Percentiles rank a stretch among this genome's conserved stretches.
These are phyloP conservation scores for Rhea americana DNA, from an alignment of 2,113 vertebrate genomes.

Conservation along the genomic window DNA sequence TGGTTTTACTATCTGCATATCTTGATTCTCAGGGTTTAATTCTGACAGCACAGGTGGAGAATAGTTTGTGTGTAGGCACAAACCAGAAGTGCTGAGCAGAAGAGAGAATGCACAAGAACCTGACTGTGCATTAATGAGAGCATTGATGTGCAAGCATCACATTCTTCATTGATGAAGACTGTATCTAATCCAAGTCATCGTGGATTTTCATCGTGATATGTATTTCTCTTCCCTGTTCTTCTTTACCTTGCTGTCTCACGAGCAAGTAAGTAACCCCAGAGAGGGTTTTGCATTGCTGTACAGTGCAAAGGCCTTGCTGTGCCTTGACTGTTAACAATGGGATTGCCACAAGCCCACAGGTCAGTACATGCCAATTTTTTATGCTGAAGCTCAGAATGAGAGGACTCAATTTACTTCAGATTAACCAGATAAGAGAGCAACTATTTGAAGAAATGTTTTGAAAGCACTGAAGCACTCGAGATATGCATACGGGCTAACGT, in stretches of 20 bases:
- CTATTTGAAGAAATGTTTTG: background rate
- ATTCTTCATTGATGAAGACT: background rate
- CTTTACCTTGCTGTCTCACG: background rate
- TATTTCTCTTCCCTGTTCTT: background rate
- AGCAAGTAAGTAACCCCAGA: background rate
- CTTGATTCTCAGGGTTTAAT: background rate
- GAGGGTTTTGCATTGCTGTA: background rate
- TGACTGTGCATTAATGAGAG: background rate
- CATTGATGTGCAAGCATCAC: accelerated
- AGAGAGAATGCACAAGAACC: background rate
- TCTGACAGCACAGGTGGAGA: background rate
- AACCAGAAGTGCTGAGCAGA: background rate
- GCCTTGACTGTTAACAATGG: background rate
- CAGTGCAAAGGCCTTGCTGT: background rate
- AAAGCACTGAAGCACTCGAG: background rate
- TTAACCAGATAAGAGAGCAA: background rate
- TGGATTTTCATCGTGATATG: background rate
- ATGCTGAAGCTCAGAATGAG: background rate
- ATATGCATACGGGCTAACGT: background rate
- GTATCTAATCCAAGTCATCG: background rate
- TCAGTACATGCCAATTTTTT: background rate
- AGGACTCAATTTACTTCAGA: background rate
- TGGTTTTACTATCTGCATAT: background rate
- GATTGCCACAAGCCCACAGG: background rate
- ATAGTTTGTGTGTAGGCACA: background rate